Base-by-base conservation (phyloP, 1,140 invertebrate species). In the Pseudomyrmex gracilis region DNA sequence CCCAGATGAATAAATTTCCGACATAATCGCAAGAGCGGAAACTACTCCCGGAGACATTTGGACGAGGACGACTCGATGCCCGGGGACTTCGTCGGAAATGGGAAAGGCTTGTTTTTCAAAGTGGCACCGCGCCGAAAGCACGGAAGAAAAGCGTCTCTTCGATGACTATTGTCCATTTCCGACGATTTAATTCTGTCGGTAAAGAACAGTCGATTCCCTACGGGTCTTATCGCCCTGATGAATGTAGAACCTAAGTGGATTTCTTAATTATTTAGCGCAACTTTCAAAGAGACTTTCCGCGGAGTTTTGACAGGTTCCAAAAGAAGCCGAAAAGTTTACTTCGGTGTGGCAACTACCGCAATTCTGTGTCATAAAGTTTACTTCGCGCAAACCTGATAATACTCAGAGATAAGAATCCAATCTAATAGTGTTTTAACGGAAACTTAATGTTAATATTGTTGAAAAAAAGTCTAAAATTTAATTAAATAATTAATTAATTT, bases 91-190 rank as follows among this genome's bases (percentile, higher is more conserved):
- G 85, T 87, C 85, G 82, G 88, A 90, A 91, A 91, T 91, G 90
- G 89, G 87, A 91, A 91, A 91, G 86, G 82, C 90, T 91, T 91
- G 90, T 91, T 91, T 90, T 91, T 91, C 84, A 58, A 71, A 85
- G 61, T 77, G 57, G 57, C 51, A 47, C 51, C 53, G 60, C 60
- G 55, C 51, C 49, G 82, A 63, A 67, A 45, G 64, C 24, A 13
- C 10, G 20, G 2, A 63, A 73, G 66, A 87, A 88, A 74, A 43
- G 47, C 71, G 47, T 55, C 57, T 51, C 58, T 58, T 84, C 63
- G 49, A 17, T 49, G 61, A 82, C 85, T 88, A 82, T 82, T 73
- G 71, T 73, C 58, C 67, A 64, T 78, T 84, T 73, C 68, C 83
- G 82, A 73, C 83, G 60, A 73, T 71, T 85, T 67, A 51, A 24